Evolutionary conservation across 2,113 vertebrate genomes (phyloP).

Genomic region (Diadophis punctatus): DNA sequence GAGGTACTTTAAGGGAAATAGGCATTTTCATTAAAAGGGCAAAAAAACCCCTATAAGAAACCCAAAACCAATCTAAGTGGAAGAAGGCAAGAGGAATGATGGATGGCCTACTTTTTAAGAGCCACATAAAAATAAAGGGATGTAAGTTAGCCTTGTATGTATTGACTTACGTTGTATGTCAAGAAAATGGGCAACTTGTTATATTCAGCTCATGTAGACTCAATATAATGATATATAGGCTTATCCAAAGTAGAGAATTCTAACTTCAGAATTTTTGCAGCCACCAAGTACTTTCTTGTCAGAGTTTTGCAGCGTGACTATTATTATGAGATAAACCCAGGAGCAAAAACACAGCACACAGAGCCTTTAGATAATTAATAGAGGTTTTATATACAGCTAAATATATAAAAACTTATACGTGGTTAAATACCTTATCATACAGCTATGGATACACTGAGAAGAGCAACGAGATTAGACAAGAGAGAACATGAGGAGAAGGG

Average conservation of each 20-base stretch:
- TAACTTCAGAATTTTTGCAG: neutral
- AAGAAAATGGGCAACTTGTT: neutral
- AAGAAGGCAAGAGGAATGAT: slow-evolving; percentile 51
- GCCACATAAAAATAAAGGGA: slow-evolving; percentile 27
- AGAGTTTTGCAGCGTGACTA: too few species aligned
- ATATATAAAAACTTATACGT: too few species aligned
- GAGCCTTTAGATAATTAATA: too few species aligned
- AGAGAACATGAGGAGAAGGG: too few species aligned
- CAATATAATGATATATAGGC: neutral
- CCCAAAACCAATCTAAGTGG: slow-evolving; percentile 48
- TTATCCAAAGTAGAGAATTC: neutral
- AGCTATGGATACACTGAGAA: too few species aligned
- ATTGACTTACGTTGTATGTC: neutral
- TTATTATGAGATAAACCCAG: too few species aligned
- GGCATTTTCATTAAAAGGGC: slow-evolving; percentile 34
- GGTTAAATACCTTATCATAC: too few species aligned
- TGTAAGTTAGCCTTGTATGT: neutral
- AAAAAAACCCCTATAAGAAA: slow-evolving; percentile 46
- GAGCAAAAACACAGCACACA: too few species aligned
- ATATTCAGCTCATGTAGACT: neutral
- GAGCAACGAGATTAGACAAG: too few species aligned
- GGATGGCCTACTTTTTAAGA: slow-evolving; percentile 49
- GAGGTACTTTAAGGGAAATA: slow-evolving; percentile 31
- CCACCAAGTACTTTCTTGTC: neutral
- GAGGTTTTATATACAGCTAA: too few species aligned